Evolutionary conservation across 1,140 invertebrate genomes (phyloP), one percentile per base, ranked within the genome.

Genomic region (Gerris buenoi): DNA sequence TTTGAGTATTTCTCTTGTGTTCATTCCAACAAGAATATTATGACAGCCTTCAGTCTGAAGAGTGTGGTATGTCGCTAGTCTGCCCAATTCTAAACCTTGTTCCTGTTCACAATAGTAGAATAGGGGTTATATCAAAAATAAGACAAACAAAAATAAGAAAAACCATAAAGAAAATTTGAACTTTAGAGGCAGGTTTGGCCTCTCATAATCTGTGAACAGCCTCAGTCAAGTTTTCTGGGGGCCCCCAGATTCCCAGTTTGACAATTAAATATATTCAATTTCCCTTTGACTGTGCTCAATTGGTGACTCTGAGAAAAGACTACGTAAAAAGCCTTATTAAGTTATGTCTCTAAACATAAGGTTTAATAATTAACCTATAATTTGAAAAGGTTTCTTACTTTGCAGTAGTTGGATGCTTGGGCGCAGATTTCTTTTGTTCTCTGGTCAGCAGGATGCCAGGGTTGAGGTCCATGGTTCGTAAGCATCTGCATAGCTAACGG

Each of bases 371-470:
- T n/a, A n/a, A n/a, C n/a, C n/a, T n/a, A n/a, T n/a, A n/a, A n/a
- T n/a, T n/a, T n/a, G n/a, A n/a, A n/a, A n/a, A n/a, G n/a, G n/a
- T n/a, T 61, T 15, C 65, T 73, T 74, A 87, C 86, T 77, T 84
- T 83, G 75, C 88, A 90, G 72, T 80, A 82, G 22, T 84, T 75
- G 0, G 79, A 78, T 2, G 87, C 87, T 70, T 81, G 74, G 29
- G 71, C 73, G 74, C 86, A 88, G 65, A 82, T 73, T 23, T 82
- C 74, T 76, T 90, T 92, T 0, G 87, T 81, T 25, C 86, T 76
- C 3, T 85, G 76, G 10, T 75, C 75, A 1, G 89, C 90, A 23
- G 90, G 89, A 80, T 97, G 93, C 93, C 93, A 97, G 0, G 72
- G 68, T 66, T 84, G 88, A 0, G 91, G 86, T 0, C 88, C 90